These are phyloP conservation scores for Heteromyza rotundicornis DNA, from an alignment of 2,888 invertebrate species.

Conservation along the genomic window DNA sequence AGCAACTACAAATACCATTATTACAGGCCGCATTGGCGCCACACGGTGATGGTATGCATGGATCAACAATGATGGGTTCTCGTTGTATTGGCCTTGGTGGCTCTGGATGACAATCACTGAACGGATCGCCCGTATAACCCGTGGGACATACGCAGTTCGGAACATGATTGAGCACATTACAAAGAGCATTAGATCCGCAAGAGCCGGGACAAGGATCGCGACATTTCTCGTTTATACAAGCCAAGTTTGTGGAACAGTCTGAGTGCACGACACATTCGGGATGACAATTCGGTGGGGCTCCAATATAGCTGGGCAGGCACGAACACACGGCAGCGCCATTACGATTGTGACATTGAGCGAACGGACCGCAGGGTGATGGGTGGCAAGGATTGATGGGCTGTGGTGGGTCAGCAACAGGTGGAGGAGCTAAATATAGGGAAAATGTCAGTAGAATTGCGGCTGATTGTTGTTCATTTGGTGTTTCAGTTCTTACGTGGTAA, in stretches of 20 bases:
- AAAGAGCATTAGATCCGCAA: conserved; percentile 75
- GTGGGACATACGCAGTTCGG: conserved; percentile 77
- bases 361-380: conserved; percentile 72
- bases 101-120: conserved; percentile 69
- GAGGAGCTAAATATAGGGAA: conserved; percentile 9
- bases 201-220: conserved; percentile 74
- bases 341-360: conserved; percentile 72
- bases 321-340: conserved; percentile 67
- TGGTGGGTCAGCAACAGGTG: conserved; percentile 32
- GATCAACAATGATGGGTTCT: conserved; percentile 58
- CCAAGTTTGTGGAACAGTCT: conserved; percentile 66
- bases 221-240: conserved; percentile 74
- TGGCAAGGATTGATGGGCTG: conserved; percentile 64
- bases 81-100: conserved; percentile 61
- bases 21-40: conserved; percentile 65
- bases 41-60: conserved; percentile 65
- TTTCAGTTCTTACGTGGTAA: conserved; percentile 46
- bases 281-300: conserved; percentile 69
- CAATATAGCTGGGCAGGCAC: conserved; percentile 68
- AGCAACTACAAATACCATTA: conserved; percentile 71
- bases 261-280: conserved; percentile 67
- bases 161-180: conserved; percentile 73
- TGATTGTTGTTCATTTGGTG: no score
- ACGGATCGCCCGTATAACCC: conserved; percentile 70
- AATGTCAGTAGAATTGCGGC: neutral